Conservation (phyloP, 2,888 invertebrate genomes). For the Mesopsocus fuscifrons region DNA sequence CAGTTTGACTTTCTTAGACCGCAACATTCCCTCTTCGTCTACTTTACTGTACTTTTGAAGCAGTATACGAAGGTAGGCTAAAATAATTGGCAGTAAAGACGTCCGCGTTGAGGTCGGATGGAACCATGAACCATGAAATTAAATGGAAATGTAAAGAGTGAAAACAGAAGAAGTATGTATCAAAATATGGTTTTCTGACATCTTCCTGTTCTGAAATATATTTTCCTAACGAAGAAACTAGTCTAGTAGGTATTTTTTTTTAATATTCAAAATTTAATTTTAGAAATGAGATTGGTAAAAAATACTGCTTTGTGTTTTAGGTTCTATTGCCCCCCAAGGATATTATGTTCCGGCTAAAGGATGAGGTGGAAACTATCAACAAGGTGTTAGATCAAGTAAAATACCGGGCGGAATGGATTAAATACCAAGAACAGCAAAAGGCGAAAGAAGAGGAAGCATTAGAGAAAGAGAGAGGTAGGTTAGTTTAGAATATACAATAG, state of each 20-base stretch:
- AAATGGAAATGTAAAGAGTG: no score
- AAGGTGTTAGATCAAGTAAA: constrained; percentile 71
- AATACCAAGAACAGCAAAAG: constrained; percentile 82
- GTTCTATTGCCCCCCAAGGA: constrained; percentile 91
- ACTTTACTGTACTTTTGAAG: constrained; percentile 93
- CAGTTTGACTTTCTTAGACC: constrained; percentile 98
- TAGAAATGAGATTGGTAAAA: no score
- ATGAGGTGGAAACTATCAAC: constrained; percentile 50
- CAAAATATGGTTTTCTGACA: not conserved
- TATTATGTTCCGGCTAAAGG: constrained; percentile 52
- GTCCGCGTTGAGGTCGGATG: no score
- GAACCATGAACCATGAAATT: no score
- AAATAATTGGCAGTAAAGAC: constrained; percentile 9
- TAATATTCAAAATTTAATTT: no score
- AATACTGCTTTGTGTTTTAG: no score
- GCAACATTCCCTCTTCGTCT: constrained; percentile 94
- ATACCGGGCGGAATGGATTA: constrained; percentile 91
- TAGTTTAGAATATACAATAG: constrained; percentile 4
- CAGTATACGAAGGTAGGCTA: constrained; percentile 80
- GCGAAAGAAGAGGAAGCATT: constrained; percentile 88
- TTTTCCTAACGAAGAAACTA: not conserved
- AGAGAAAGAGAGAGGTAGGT: constrained; percentile 68
- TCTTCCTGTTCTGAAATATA: constrained; percentile 15
- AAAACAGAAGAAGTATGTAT: constrained; percentile 6
- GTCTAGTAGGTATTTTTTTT: no score